Conservation (phyloP, 2,797 vertebrate genomes). For the Periophthalmus magnuspinnatus region DNA sequence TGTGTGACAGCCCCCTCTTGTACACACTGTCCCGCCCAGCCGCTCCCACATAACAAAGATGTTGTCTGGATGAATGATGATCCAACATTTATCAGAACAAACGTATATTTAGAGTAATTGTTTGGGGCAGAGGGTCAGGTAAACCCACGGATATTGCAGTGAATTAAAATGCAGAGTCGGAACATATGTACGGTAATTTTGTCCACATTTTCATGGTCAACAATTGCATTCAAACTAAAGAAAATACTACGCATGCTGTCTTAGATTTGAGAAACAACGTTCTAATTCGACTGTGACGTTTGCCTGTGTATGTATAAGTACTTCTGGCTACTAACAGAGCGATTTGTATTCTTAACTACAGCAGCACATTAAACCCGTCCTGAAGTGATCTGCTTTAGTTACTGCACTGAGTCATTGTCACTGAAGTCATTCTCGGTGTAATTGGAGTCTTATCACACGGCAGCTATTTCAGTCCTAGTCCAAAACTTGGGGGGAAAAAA, state of each 20-base stretch:
- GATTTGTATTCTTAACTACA: slow-evolving; percentile 25
- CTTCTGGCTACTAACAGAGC: neutral
- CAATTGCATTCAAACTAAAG: neutral
- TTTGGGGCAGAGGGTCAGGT: neutral
- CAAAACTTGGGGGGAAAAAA: neutral
- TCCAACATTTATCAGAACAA: neutral
- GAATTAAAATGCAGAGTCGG: no score
- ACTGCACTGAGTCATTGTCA: slow-evolving; percentile 18
- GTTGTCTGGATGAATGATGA: neutral
- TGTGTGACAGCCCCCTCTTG: neutral
- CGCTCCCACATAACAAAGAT: neutral
- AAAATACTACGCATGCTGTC: no score
- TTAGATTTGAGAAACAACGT: neutral
- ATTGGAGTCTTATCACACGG: slow-evolving; percentile 44
- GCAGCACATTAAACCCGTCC: slow-evolving; percentile 36
- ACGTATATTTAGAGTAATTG: neutral
- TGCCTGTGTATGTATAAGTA: neutral
- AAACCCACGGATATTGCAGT: no score
- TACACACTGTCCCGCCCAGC: neutral
- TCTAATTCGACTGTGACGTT: neutral
- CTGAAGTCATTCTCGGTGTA: slow-evolving; percentile 14
- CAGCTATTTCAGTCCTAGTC: slow-evolving; percentile 26
- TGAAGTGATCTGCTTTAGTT: slow-evolving; percentile 28
- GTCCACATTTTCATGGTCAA: neutral
- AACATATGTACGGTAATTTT: no score